Evolutionary conservation across 2,797 vertebrate genomes (phyloP).

Genomic region (Eleutherodactylus coqui): DNA sequence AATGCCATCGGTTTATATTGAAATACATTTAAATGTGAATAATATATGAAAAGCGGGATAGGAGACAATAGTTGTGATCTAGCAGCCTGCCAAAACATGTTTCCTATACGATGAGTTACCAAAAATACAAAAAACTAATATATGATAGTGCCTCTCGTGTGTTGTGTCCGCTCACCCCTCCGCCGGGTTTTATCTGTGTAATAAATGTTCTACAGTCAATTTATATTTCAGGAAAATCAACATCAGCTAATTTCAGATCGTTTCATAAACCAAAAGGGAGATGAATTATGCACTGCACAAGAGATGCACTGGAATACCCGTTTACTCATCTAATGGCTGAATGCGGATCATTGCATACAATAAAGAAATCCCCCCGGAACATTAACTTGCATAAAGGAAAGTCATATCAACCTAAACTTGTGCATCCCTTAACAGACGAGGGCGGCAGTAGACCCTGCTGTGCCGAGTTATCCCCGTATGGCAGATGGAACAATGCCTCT

Average conservation of each 20-base stretch:
- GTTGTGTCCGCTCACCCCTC: conserved; percentile 40
- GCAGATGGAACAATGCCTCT: too few species aligned
- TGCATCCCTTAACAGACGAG: conserved; percentile 34
- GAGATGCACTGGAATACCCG: conserved; percentile 67
- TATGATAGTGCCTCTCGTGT: conserved; percentile 16
- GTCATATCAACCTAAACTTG: conserved; percentile 34
- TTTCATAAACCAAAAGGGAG: conserved; percentile 68
- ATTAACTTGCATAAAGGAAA: conserved; percentile 49
- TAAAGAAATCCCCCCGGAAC: conserved; percentile 68
- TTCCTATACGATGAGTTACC: conserved; percentile 18
- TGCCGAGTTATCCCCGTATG: conserved; percentile 71
- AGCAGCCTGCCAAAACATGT: conserved; percentile 18
- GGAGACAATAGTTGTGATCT: not conserved
- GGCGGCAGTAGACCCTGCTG: conserved; percentile 67
- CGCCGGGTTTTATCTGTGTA: conserved; percentile 53
- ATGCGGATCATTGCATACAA: conserved; percentile 73
- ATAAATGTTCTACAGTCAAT: conserved; percentile 63
- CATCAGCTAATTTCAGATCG: conserved; percentile 70
- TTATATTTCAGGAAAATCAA: conserved; percentile 62
- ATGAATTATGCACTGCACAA: conserved; percentile 70
- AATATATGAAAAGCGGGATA: not conserved
- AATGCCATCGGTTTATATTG: not conserved
- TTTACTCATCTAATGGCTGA: conserved; percentile 73
- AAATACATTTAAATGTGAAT: not conserved
- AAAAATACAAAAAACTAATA: conserved; percentile 42